Evolutionary conservation across 2,113 vertebrate genomes (phyloP).

Genomic region (Actenoides hombroni): DNA sequence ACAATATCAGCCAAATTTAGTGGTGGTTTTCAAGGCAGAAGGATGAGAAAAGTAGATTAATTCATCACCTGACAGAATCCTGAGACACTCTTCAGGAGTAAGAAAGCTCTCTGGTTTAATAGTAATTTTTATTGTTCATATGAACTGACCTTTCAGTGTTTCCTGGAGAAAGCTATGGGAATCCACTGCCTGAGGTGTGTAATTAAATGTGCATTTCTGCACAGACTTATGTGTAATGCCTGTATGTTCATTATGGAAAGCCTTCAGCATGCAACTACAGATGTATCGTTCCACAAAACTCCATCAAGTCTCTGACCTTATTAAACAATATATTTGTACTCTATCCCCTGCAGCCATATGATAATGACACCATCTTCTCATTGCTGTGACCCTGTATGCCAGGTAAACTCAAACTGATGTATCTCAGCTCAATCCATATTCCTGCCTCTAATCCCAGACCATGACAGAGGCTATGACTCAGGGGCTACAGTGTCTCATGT

Average conservation of each 20-base stretch:
- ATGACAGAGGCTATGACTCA: background rate
- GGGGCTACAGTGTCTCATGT: background rate
- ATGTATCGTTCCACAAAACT: background rate
- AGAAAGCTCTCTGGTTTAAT: background rate
- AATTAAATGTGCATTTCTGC: background rate
- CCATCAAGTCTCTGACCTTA: background rate
- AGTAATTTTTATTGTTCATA: background rate
- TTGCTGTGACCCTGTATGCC: background rate
- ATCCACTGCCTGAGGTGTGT: background rate
- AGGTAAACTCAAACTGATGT: background rate
- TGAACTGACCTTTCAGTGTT: background rate
- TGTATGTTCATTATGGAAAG: background rate
- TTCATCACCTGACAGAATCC: background rate
- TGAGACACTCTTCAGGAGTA: background rate
- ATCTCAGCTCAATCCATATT: accelerated
- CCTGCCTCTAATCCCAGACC: background rate
- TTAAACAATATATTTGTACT: background rate
- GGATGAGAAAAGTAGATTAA: background rate
- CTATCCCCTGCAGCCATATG: accelerated
- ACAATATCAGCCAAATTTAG: background rate
- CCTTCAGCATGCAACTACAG: background rate
- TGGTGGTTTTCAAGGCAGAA: background rate
- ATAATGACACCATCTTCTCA: background rate
- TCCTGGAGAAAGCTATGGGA: background rate
- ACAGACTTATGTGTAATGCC: background rate